Base-by-base conservation (phyloP, 2,888 invertebrate species). In the Hirtodrosophila duncani region DNA sequence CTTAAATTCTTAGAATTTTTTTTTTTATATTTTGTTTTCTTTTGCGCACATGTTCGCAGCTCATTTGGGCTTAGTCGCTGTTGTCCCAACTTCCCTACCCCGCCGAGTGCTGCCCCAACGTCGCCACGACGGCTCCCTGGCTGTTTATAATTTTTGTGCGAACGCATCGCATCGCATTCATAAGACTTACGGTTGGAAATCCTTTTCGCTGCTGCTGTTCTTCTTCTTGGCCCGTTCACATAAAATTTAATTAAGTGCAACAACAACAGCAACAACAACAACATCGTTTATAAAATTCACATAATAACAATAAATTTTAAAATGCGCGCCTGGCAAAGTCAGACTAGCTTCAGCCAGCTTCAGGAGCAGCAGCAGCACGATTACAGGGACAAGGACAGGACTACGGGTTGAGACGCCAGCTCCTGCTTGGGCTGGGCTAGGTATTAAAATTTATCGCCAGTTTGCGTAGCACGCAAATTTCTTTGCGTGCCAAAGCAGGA, bases 241-340 rank as follows among this genome's bases (percentile, higher is more conserved):
- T 75, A 75, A 75, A 75, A 75, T 80, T 75, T 80, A 75, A 75
- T 80, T 75, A 75, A 75, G 69, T 77, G 74, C 74, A 80, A 60
- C 78, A 80, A 80, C 65, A 78, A 21, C 26, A 52, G 27, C 46
- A 60, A 13, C 27, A 27, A n/a, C 27, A 31, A 16, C 43, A 62
- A 39, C 74, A 62, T 63, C 74, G 69, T 80, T 81, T 81, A 81
- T 81, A 81, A 81, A 81, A 81, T 78, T 77, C 77, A 74, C 78
- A 78, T 81, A 77, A 77, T 81, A 81, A 78, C 81, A 81, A 77
- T 77, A 77, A 77, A 77, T 77, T 77, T 63, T 67, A 66, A 77
- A 74, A 71, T 63, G 78, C 77, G 67, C 67, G n/a, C 64, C 26
- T 61, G 42, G 36, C 58, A 53, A 61, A 24, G 16, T 20, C 6